Percentiles rank a stretch among this genome's conserved stretches.
Conservation (phyloP, 2,888 invertebrate species). For the Pachliopta kotzebuea region DNA sequence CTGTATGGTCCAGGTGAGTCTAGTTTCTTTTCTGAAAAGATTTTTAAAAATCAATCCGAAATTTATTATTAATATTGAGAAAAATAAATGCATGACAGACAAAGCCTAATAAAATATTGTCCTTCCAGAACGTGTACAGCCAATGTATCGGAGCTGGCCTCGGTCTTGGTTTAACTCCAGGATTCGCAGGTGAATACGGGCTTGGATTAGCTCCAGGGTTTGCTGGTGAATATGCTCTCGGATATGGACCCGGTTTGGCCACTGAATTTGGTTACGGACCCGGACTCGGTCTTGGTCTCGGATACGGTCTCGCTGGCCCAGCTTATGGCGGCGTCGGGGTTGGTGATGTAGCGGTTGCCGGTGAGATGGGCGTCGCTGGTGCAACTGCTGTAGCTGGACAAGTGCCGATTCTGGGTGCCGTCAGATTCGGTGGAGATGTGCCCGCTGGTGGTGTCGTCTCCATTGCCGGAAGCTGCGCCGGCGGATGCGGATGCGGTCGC, state of each 20-base stretch:
- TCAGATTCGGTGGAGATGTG: constrained; percentile 31
- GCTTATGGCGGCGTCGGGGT: constrained; percentile 36
- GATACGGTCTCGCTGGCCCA: constrained; percentile 14
- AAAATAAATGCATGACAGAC: not conserved
- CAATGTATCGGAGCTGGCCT: constrained; percentile 9
- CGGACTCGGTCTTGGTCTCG: constrained; percentile 13
- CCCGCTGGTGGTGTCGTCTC: constrained; percentile 41
- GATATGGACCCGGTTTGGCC: constrained; percentile 12
- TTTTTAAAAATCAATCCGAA: not conserved
- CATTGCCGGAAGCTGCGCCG: constrained; percentile 41
- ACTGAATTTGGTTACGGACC: constrained; percentile 17
- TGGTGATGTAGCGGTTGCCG: constrained; percentile 35
- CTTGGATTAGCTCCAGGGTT: constrained; percentile 7
- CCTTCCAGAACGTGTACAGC: constrained; percentile 11
- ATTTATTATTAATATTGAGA: too few relatives aligned
- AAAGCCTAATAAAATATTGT: not conserved
- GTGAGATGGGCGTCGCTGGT: constrained; percentile 45
- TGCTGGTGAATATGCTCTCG: constrained; percentile 8
- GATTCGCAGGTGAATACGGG: constrained; percentile 13
- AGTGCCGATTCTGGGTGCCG: constrained; percentile 44
- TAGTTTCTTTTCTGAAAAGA: not conserved
- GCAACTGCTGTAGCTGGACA: constrained; percentile 41
- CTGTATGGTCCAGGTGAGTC: constrained; percentile 45
- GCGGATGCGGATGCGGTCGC: constrained; percentile 32
- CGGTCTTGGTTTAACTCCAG: constrained; percentile 1